These are phyloP conservation scores for Proisotoma minuta DNA, from an alignment of 2,888 invertebrate species.

Conservation along the genomic window DNA sequence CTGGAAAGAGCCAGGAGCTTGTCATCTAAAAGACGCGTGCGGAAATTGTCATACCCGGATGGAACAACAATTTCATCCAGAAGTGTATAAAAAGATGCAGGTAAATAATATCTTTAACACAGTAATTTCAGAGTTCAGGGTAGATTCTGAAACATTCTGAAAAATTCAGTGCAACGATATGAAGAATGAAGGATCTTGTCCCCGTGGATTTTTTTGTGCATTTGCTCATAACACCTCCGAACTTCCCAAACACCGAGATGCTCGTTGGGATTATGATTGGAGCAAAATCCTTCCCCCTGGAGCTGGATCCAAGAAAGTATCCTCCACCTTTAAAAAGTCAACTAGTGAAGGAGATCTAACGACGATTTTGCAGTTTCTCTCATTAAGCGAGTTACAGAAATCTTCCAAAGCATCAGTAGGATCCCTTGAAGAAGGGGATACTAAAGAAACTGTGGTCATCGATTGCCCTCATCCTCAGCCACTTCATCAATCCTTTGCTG, in stretches of 20 bases:
- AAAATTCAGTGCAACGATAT: neutral
- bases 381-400: no score
- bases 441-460: no score
- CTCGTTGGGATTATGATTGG: neutral
- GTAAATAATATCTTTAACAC: no score
- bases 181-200: neutral
- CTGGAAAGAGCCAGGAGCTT: neutral
- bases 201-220: neutral
- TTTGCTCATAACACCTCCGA: neutral
- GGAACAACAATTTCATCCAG: conserved; percentile 6
- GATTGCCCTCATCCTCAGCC: neutral
- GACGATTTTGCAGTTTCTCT: no score
- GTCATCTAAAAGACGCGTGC: neutral
- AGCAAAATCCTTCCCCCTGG: neutral
- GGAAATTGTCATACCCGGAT: neutral
- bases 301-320: no score
- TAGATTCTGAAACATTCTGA: no score
- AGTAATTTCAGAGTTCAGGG: no score
- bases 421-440: no score
- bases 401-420: no score
- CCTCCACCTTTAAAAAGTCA: no score
- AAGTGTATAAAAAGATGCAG: neutral
- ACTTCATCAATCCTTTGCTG: neutral
- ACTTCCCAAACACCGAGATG: neutral
- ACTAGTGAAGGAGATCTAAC: no score